Evolutionary conservation across 1,140 invertebrate genomes (phyloP), one percentile per base, ranked within the genome.

Genomic region (Cecropterus lyciades): DNA sequence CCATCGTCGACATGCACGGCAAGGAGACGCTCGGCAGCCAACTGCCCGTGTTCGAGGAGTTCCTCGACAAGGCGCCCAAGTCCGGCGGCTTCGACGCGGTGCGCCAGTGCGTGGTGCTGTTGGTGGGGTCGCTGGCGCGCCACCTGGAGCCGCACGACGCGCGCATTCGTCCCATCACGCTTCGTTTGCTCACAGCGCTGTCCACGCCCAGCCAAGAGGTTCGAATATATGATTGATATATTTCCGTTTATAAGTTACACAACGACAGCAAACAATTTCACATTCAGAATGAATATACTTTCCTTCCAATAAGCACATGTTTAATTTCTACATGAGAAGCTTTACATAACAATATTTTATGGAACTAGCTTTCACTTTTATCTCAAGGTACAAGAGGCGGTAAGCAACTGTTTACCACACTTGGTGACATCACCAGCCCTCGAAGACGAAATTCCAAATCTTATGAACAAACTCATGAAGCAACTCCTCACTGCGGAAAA

Each of bases 151-250:
- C 96, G 53, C 95, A 96, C 75, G 97, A 99, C 92, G 93, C 95
- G 0, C 86, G 98, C 93, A 95, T 97, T 51, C 97, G 98, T 82
- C 98, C 98, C 1, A 99, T 99, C 75, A 96, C 99, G 11, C 95
- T 95, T 70, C 95, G 98, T 77, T 92, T 99, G 27, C 95, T 99
- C 40, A 95, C 96, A 67, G 97, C 98, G 2, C 93, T 99, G 0
- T 97, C 97, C 5, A 99, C 99, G 37, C 99, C 99, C 8, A 99
- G 99, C 24, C 98, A 99, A 88, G 96, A 97, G 93, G 96, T 97
- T n/a, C 17, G 10, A 3, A 11, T 37, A 11, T 37, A 30, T 7
- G 3, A 30, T 30, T 30, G 3, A 30, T 30, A 8, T 8, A 30
- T 30, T 8, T 8, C 20, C 5, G 1, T 8, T 30, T 8, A 30